Evolutionary conservation across 2,113 vertebrate genomes (phyloP).

Genomic region (Syngnathus typhle): DNA sequence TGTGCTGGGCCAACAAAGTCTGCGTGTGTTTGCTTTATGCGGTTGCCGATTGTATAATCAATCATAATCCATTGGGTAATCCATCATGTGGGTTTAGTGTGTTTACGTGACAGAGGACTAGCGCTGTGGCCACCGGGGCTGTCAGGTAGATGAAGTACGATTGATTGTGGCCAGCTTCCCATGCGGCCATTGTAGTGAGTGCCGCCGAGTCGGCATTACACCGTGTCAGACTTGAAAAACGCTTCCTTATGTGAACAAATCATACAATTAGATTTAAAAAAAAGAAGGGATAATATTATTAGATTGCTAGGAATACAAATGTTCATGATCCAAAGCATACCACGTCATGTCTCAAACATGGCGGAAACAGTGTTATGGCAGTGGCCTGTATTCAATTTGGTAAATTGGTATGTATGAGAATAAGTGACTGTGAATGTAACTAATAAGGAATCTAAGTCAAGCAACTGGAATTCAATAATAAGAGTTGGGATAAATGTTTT

Average conservation of each 20-base stretch:
- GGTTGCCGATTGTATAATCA: conserved; percentile 39
- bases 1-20: conserved; percentile 13
- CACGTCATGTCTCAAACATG: neutral
- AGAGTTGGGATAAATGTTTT: too few species aligned
- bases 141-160: conserved; percentile 37
- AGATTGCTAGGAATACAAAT: neutral
- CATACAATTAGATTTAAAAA: neutral
- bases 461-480: too few species aligned
- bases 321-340: neutral
- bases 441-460: too few species aligned
- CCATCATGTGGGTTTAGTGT: conserved; percentile 37
- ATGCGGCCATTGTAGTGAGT: conserved; percentile 28
- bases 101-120: conserved; percentile 41
- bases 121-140: conserved; percentile 16
- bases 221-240: neutral
- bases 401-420: too few species aligned
- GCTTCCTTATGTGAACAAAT: neutral
- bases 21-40: conserved; percentile 20
- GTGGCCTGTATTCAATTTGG: too few species aligned
- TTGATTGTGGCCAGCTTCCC: conserved; percentile 40
- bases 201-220: conserved; percentile 4
- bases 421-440: too few species aligned
- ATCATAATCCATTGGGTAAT: conserved; percentile 52
- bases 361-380: neutral
- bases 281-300: neutral